Conservation (phyloP, 1,140 invertebrate genomes). For the Hyles euphorbiae region DNA sequence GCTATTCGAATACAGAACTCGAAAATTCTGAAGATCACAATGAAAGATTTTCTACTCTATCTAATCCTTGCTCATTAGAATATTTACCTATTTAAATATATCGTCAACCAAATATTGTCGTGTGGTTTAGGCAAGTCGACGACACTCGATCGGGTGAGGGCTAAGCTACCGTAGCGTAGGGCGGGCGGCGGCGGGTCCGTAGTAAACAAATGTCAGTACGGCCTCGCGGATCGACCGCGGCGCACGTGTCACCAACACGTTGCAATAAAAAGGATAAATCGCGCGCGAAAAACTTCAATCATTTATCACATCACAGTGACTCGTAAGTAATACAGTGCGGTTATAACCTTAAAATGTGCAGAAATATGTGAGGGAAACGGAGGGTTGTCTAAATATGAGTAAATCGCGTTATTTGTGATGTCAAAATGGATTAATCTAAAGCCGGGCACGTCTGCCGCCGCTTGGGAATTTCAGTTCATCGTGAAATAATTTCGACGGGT, state of each 20-base stretch:
- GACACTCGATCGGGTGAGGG: too few relatives aligned
- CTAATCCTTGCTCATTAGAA: too few relatives aligned
- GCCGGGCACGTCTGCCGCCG: not conserved
- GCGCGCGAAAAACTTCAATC: slow-evolving; percentile 18
- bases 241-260: slow-evolving; percentile 9
- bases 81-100: not conserved
- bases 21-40: too few relatives aligned
- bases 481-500: too few relatives aligned
- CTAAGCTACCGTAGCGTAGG: not conserved
- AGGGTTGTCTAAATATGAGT: slow-evolving; percentile 2
- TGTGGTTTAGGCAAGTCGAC: not conserved
- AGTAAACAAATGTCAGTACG: slow-evolving; percentile 19
- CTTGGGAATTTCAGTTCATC: not conserved
- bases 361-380: not conserved
- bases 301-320: not conserved
- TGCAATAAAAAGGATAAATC: slow-evolving; percentile 9
- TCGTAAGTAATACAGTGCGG: slow-evolving; percentile 6
- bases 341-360: not conserved
- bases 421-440: slow-evolving; percentile 3
- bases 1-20: too few relatives aligned
- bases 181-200: slow-evolving; percentile 14
- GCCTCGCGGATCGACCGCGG: slow-evolving; percentile 5
- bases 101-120: not conserved
- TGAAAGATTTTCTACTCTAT: too few relatives aligned
- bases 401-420: slow-evolving; percentile 11